Percentiles rank a stretch among this genome's conserved stretches.
These are phyloP conservation scores for Drosophila melanogaster DNA, from an alignment of 1,140 invertebrate genomes.

Conservation along the genomic window DNA sequence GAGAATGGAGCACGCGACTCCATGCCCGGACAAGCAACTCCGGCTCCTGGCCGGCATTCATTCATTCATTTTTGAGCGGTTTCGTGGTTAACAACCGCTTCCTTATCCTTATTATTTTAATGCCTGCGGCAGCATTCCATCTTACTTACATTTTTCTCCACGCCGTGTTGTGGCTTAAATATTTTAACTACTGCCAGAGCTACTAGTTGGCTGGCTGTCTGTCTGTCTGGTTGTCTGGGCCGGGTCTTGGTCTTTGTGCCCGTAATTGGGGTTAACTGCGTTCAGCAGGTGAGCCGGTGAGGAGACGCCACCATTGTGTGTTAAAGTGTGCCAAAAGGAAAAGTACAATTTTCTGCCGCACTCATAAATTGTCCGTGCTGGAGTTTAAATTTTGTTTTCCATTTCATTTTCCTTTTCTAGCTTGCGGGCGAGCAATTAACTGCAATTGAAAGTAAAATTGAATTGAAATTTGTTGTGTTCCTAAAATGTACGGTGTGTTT, in stretches of 20 bases:
- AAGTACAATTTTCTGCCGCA: conserved; percentile 61
- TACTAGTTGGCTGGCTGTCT: conserved; percentile 46
- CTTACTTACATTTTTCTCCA: conserved; percentile 73
- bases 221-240: conserved; percentile 33
- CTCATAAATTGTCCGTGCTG: conserved; percentile 66
- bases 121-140: conserved; percentile 80
- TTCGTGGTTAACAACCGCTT: conserved; percentile 83
- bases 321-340: conserved; percentile 79
- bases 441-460: conserved; percentile 72
- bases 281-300: conserved; percentile 52
- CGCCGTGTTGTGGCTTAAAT: conserved; percentile 64
- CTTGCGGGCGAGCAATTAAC: conserved; percentile 57
- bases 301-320: conserved; percentile 58
- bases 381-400: conserved; percentile 35
- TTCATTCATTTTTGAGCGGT: conserved; percentile 81
- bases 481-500: conserved; percentile 22
- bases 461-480: conserved; percentile 8
- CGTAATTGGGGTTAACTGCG: conserved; percentile 80
- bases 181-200: conserved; percentile 67
- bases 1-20: conserved; percentile 35
- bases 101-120: conserved; percentile 83
- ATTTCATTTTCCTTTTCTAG: background rate
- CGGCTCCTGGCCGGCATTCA: conserved; percentile 41
- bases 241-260: conserved; percentile 64
- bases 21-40: conserved; percentile 11